Evolutionary conservation across 1,140 invertebrate species (phyloP).

Genomic region (Eriosoma lanigerum): DNA sequence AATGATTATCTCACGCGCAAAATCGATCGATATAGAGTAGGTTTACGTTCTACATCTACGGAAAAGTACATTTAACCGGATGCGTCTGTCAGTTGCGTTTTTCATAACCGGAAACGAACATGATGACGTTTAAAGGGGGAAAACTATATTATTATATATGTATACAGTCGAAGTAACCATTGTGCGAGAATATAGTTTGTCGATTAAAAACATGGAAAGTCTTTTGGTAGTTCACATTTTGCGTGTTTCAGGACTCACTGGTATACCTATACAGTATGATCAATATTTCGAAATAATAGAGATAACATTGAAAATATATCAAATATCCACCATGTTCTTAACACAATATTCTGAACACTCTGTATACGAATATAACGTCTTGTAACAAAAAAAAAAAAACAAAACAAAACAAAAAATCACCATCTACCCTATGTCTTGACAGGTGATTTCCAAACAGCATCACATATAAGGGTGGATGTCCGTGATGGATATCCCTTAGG

Average conservation of each 20-base stretch:
- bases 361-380: background rate
- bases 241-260: slow-evolving; percentile 4
- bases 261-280: too few species aligned
- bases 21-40: background rate
- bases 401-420: slow-evolving; percentile 31
- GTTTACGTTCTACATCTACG: background rate
- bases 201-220: slow-evolving; percentile 41
- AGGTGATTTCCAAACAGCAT: slow-evolving; percentile 37
- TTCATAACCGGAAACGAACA: slow-evolving; percentile 28
- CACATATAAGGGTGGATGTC: background rate
- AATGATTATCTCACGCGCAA: background rate
- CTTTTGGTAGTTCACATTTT: slow-evolving; percentile 33
- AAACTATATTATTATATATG: background rate
- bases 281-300: too few species aligned
- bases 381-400: slow-evolving; percentile 22
- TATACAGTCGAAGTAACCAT: background rate
- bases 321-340: too few species aligned
- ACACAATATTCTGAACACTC: too few species aligned
- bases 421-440: slow-evolving; percentile 48
- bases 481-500: slow-evolving; percentile 37
- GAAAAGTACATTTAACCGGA: background rate
- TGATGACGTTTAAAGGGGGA: slow-evolving; percentile 10
- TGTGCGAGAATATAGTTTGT: background rate
- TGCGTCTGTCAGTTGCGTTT: background rate
- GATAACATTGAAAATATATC: too few species aligned